phyloP scores from a whole-genome alignment of 1,140 invertebrate species.

The Eueides isabella region DNA sequence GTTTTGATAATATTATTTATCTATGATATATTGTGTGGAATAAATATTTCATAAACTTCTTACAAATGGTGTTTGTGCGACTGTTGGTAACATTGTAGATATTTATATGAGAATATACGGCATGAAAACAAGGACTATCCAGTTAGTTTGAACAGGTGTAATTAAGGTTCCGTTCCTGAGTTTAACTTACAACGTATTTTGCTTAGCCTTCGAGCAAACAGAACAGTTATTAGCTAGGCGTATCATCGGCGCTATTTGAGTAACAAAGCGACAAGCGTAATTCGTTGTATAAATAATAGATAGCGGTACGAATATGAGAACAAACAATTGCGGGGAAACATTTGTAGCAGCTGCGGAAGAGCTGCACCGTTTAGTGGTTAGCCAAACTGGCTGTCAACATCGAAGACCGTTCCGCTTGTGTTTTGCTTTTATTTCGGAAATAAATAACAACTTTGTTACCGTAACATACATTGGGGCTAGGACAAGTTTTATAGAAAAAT shows the following conservation, averaged over 20 bases:
- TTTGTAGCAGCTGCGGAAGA: slow-evolving; percentile 57
- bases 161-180: slow-evolving; percentile 27
- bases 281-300: slow-evolving; percentile 68
- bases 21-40: neutral
- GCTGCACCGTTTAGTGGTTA: slow-evolving; percentile 61
- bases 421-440: slow-evolving; percentile 36
- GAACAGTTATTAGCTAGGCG: slow-evolving; percentile 42
- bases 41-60: neutral
- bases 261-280: slow-evolving; percentile 68
- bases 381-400: slow-evolving; percentile 51
- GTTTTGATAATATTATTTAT: neutral
- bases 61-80: neutral
- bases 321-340: slow-evolving; percentile 71
- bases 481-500: slow-evolving; percentile 14
- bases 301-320: slow-evolving; percentile 61
- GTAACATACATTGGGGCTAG: neutral
- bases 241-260: slow-evolving; percentile 61
- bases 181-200: slow-evolving; percentile 32
- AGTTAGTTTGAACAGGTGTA: slow-evolving; percentile 21
- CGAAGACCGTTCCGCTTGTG: slow-evolving; percentile 31
- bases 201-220: slow-evolving; percentile 30
- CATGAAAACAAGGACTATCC: slow-evolving; percentile 1
- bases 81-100: neutral
- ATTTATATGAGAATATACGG: neutral
- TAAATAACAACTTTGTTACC: slow-evolving; percentile 27